Evolutionary conservation across 2,113 vertebrate genomes (phyloP), one percentile per base, ranked within the genome.

Genomic region (Stictonetta naevosa): DNA sequence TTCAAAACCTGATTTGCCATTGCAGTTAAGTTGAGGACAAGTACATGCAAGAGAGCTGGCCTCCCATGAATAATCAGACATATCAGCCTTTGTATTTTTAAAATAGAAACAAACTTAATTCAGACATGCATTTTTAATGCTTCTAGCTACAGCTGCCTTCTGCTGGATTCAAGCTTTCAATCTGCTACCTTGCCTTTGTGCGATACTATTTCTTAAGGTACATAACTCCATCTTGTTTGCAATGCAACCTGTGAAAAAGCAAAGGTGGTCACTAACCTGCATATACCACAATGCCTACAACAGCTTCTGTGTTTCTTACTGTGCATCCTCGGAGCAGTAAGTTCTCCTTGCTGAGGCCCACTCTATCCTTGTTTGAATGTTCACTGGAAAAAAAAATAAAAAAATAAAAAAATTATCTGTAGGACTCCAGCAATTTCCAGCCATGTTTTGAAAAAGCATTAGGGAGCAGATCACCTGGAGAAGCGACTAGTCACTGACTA

Each of bases 251-350:
- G 33, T 31, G 52, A 71, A 68, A 71, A 68, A 92, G 31, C 36
- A 21, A 42, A 20, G 10, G 26, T 4, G 2, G 2, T n/a, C 64
- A 97, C 98, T 95, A 86, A 99, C 99, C 99, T 97, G 99, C 99
- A 93, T 99, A 99, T 34, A 99, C 98, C 79, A 99, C 99, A 25
- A 99, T 98, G 97, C 99, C 99, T 67, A 99, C 97, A 12, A 99
- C 98, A 6, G 98, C 98, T 96, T 99, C 98, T 11, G 99, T 99
- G 97, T 99, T 99, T 56, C 99, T 98, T 33, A 99, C 90, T 63
- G 98, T 98, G 95, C 99, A 99, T 94, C 99, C 99, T 95, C 99
- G 98, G 31, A 99, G 97, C 28, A 99, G 91, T 28, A 99, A 96
- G 82, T 99, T 99, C 67, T 98, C 98, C 90, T 98, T 99, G 96